These are phyloP conservation scores for Syncerus caffer DNA, from an alignment of 2,797 vertebrate species.

Conservation along the genomic window DNA sequence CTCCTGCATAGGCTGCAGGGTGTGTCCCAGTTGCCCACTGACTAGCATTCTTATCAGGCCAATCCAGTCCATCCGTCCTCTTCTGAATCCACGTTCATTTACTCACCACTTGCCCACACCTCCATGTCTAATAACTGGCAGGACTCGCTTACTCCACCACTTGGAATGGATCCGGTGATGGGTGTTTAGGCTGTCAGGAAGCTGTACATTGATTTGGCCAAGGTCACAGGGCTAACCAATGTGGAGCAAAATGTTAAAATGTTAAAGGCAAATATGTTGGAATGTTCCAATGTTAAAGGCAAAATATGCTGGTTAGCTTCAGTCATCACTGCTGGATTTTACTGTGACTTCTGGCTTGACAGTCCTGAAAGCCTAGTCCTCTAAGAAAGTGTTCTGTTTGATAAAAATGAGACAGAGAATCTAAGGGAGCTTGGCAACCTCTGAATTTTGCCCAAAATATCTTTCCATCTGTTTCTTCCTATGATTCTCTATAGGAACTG, in stretches of 20 bases:
- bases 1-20: background rate
- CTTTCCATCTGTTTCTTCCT: background rate
- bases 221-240: background rate
- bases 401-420: background rate
- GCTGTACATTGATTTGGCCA: background rate
- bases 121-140: background rate
- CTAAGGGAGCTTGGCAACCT: background rate
- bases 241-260: background rate
- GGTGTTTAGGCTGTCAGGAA: background rate
- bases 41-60: background rate
- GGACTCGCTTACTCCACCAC: background rate
- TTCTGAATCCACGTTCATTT: background rate
- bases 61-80: background rate
- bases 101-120: background rate
- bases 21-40: background rate
- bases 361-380: background rate
- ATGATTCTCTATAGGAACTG: background rate
- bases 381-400: background rate
- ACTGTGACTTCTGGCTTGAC: background rate
- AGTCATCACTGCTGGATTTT: background rate
- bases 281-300: background rate
- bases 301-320: background rate
- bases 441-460: background rate
- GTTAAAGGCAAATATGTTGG: background rate
- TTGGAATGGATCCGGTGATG: background rate